A percentile compares a stretch with the other conserved stretches of the same genome.
Conservation (phyloP, 2,113 vertebrate species). For the Nanger granti region DNA sequence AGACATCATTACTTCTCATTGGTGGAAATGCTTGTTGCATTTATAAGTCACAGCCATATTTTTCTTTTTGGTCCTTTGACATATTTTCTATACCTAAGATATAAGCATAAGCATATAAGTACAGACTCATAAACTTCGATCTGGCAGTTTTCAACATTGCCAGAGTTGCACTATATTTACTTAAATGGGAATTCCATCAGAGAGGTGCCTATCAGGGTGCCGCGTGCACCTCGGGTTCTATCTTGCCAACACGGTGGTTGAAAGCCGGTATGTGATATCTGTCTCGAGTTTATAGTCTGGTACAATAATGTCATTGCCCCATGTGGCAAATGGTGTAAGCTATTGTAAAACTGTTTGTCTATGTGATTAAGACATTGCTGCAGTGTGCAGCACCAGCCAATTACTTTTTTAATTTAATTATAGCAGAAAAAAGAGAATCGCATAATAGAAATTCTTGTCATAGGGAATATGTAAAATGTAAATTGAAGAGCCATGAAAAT, state of each 20-base stretch:
- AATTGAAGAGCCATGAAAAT: slow-evolving; percentile 87
- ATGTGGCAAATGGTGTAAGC: slow-evolving; percentile 86
- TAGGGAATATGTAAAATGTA: slow-evolving; percentile 85
- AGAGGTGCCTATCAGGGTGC: slow-evolving; percentile 40
- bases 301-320: slow-evolving; percentile 84
- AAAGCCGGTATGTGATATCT: slow-evolving; percentile 78
- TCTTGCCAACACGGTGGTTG: slow-evolving; percentile 72
- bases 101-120: not conserved
- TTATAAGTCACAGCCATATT: not conserved
- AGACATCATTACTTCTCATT: slow-evolving; percentile 19
- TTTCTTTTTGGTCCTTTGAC: not conserved
- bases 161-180: slow-evolving; percentile 65
- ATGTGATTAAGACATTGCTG: slow-evolving; percentile 87
- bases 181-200: slow-evolving; percentile 74
- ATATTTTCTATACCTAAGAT: not conserved
- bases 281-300: slow-evolving; percentile 81
- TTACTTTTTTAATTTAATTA: slow-evolving; percentile 90
- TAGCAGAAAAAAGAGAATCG: slow-evolving; percentile 83
- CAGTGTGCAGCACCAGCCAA: slow-evolving; percentile 84
- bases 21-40: not conserved
- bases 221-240: slow-evolving; percentile 31
- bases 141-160: slow-evolving; percentile 54
- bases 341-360: slow-evolving; percentile 89
- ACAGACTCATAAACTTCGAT: not conserved
- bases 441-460: slow-evolving; percentile 87